Evolutionary conservation across 2,888 invertebrate genomes (phyloP).

Genomic region (Chaitophorus viminalis): DNA sequence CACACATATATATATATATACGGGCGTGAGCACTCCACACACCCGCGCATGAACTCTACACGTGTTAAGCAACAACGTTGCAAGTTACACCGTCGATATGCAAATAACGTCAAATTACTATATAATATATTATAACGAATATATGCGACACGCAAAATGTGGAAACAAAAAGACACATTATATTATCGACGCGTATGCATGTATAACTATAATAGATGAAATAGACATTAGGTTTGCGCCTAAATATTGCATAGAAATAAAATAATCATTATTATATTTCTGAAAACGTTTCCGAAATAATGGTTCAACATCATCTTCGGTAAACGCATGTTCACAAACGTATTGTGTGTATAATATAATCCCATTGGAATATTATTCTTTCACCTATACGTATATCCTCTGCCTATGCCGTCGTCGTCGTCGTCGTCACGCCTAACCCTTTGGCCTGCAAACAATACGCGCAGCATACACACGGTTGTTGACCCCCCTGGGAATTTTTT

Average conservation of each 20-base stretch:
- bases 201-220: no score
- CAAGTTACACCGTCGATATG: neutral
- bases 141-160: neutral
- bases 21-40: neutral
- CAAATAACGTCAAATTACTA: neutral
- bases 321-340: neutral
- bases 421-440: constrained; percentile 54
- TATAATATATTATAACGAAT: neutral
- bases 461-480: constrained; percentile 40
- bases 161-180: neutral
- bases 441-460: constrained; percentile 52
- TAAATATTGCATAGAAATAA: neutral
- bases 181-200: neutral
- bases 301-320: neutral
- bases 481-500: constrained; percentile 60
- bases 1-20: no score
- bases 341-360: neutral
- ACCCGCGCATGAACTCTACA: neutral
- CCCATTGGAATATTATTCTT: constrained; percentile 38
- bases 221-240: no score
- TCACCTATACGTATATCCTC: neutral
- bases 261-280: neutral
- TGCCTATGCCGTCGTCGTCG: no score
- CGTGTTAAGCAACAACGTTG: constrained; percentile 1
- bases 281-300: neutral